Base-by-base conservation (phyloP, 2,797 vertebrate genomes). In the Tarsius wallacei region DNA sequence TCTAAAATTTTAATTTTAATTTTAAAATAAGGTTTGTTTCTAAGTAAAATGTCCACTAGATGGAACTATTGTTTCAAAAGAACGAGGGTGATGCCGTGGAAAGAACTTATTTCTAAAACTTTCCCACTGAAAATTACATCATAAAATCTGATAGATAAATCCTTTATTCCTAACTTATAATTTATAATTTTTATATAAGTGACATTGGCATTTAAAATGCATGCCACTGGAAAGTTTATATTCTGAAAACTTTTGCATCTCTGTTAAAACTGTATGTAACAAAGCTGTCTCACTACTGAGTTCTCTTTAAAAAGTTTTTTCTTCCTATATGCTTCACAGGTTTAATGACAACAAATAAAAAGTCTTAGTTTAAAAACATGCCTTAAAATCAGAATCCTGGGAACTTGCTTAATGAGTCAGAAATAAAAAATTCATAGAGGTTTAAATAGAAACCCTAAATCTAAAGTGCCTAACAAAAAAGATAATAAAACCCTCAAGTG, bases 11-110 rank as follows among this genome's bases (percentile, higher is more conserved):
- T 42, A 42, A 42, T 42, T 42, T 42, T 42, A 42, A 42, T 42
- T 42, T 42, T 42, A 42, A 42, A 42, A 42, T 42, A 97, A 94
- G 5, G 0, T 68, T 90, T 94, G 88, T 49, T 73, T 94, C 55
- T 96, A 73, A 80, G 16, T 33, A 55, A 86, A 83, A 80, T 42
- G 78, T 78, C 98, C 98, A 98, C 98, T 98, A 99, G 99, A 97
- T 99, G 99, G 98, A 97, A 98, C 98, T 98, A 96, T 98, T 98
- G 99, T 78, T 97, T 98, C 98, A 98, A 97, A 94, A 84, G 96
- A 98, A 74, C 28, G 26, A 91, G 77, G 55, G 49, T 0, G 24
- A n/a, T 33, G 31, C 5, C 22, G 49, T 63, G 28, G n/a, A 55
- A 55, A 24, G 28, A 61, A 31, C 19, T 63, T 2, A 5, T 14